These are phyloP conservation scores for Cataglyphis hispanica DNA, from an alignment of 1,140 invertebrate genomes.

Conservation along the genomic window DNA sequence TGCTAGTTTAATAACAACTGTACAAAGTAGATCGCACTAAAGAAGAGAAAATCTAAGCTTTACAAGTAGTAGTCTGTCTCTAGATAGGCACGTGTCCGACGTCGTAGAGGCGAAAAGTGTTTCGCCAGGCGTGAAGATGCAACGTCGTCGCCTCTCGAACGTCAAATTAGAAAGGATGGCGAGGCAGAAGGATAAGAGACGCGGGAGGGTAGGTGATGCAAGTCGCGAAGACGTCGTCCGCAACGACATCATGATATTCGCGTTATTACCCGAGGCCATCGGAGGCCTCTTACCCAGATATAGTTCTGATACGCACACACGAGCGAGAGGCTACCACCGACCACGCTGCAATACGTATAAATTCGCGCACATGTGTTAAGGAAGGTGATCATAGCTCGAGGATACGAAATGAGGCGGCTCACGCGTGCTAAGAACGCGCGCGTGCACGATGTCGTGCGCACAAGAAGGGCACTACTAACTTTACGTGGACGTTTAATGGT, in stretches of 20 bases:
- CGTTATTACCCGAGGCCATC: conserved; percentile 46
- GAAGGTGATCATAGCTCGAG: conserved; percentile 65
- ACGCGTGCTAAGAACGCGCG: conserved; percentile 70
- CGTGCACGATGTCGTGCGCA: conserved; percentile 70
- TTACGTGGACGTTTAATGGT: conserved; percentile 65
- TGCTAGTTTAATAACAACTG: conserved; percentile 11
- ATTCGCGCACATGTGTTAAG: conserved; percentile 65
- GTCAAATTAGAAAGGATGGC: conserved; percentile 50
- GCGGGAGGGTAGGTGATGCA: neutral
- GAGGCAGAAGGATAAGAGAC: neutral
- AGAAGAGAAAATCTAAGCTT: neutral
- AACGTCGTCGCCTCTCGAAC: conserved; percentile 55
- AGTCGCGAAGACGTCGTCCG: conserved; percentile 44
- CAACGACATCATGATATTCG: conserved; percentile 47
- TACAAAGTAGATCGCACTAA: neutral
- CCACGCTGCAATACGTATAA: conserved; percentile 59
- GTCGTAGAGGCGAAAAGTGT: conserved; percentile 35
- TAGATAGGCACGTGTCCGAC: conserved; percentile 43
- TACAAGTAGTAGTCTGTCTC: neutral
- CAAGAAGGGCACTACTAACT: conserved; percentile 68
- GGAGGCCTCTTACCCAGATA: conserved; percentile 36
- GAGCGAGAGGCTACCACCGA: conserved; percentile 14
- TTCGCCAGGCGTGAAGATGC: conserved; percentile 36
- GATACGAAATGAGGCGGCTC: conserved; percentile 52
- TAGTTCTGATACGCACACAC: conserved; percentile 37